Evolutionary conservation across 2,888 invertebrate species (phyloP), one percentile per base, ranked within the genome.

Genomic region (Physocephala rufipes): DNA sequence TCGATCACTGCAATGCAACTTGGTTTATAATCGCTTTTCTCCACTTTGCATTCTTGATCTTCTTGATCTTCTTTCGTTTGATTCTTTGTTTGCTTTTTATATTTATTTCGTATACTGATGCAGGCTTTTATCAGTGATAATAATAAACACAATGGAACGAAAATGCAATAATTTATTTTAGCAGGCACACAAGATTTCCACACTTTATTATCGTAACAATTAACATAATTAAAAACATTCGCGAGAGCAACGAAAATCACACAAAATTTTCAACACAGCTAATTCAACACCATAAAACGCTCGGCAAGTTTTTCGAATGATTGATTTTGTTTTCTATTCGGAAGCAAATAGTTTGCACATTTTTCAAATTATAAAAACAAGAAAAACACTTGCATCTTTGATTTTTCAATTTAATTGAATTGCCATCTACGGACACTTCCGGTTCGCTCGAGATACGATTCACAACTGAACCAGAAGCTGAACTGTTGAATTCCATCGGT

Each of bases 51-150:
- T 36, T 36, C 36, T 36, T 36, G 36, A 36, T n/a, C n/a, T n/a
- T n/a, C n/a, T n/a, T 36, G 36, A 36, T 36, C 36, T 36, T 36
- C 36, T 36, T 36, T 36, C 36, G 36, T 4, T 4, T 36, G 36
- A 36, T 36, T 36, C 36, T 49, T 49, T 49, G 49, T 49, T 49
- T 49, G 49, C 19, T 16, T 49, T 49, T 19, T 55, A 21, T 19
- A n/a, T 55, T 55, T 55, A 49, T 16, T 49, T 49, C 49, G 5
- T 49, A 49, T 49, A 19, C 49, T 49, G 16, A 5, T 49, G 36
- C 36, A 36, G 36, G 21, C 21, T 64, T 64, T 64, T 64, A 64
- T 64, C 64, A 64, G 64, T 64, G 64, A 64, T 64, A 64, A 62
- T 43, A 45, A 62, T 19, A n/a, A 62, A n/a, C 19, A 24, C 36